Conservation (phyloP, 2,888 invertebrate genomes). For the Plebejus melissa region DNA sequence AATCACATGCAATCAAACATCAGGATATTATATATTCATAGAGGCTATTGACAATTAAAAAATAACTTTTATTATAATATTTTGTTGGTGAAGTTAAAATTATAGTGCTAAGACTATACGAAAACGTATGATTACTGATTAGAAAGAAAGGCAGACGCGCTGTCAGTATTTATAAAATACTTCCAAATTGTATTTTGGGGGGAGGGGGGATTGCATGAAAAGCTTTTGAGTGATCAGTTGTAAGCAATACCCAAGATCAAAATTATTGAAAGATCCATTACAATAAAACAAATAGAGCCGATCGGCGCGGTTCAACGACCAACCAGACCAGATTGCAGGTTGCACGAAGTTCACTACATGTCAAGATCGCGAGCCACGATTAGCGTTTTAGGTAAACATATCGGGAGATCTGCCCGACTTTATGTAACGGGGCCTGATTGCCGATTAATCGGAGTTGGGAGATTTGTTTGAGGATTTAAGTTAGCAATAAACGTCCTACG, state of each 20-base stretch:
- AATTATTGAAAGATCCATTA: conserved; percentile 16
- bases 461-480: not conserved
- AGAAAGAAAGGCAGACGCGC: no score
- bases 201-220: no score
- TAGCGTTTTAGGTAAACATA: conserved; percentile 60
- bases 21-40: conserved; percentile 3
- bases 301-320: conserved; percentile 41
- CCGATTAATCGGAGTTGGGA: not conserved
- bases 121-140: no score
- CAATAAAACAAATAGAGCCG: conserved; percentile 26
- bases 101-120: no score
- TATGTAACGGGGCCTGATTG: conserved; percentile 8
- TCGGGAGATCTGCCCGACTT: conserved; percentile 47
- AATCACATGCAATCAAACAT: conserved; percentile 8
- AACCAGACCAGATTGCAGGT: conserved; percentile 39
- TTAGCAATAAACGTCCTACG: no score
- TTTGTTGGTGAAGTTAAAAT: not conserved
- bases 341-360: conserved; percentile 60
- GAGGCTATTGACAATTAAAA: not conserved
- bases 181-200: no score
- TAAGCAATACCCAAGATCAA: not conserved
- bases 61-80: not conserved
- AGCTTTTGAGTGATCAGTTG: no score
- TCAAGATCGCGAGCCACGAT: conserved; percentile 64
- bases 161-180: no score